Base-by-base conservation (phyloP, 2,888 invertebrate genomes). In the Elaeidobius kamerunicus region DNA sequence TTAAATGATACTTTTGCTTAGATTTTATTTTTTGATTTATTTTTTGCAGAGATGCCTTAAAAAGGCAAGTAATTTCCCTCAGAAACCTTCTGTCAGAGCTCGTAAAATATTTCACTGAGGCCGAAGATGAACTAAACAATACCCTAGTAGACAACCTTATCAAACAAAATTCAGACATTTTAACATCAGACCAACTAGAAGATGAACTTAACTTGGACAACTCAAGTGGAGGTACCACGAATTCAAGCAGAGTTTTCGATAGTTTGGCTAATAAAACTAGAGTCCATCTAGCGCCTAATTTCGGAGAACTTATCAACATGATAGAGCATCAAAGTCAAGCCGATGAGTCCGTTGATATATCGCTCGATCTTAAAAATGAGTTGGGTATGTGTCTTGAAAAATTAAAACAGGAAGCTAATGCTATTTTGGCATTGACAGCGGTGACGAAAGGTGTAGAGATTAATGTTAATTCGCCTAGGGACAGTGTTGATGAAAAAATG, bases 61-160 rank as follows among this genome's bases (percentile, higher is more conserved):
- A 81, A 56, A 83, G 82, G 57, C 78, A 85, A 45, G 84, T 85
- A 19, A 71, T 76, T 41, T 81, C 81, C 30, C 75, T 89, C 48
- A 82, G 85, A 60, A 78, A 79, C 57, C 78, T 84, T 20, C 77
- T 90, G 53, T 75, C 79, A 1, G 85, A 88, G 67, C 72, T 90
- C 63, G 79, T 85, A 38, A 83, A 83, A 66, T 89, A 87, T 71
- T 85, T 88, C 66, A 81, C 80, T 5, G 76, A 81, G 60, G 88
- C 88, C 42, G 90, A 90, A 69, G 85, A 86, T 67, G 89, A 89
- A 70, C 75, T 90, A 30, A 89, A 88, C 73, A 82, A 81, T 60
- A 87, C 86, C 11, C 73, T 90, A 41, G 79, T 86, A 0, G 83
- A 82, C 42, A 83, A 83, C 63, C 74, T 85, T 35, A 52, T 78